Conservation (phyloP, 2,797 vertebrate species). For the Yasuhikotakia modesta region DNA sequence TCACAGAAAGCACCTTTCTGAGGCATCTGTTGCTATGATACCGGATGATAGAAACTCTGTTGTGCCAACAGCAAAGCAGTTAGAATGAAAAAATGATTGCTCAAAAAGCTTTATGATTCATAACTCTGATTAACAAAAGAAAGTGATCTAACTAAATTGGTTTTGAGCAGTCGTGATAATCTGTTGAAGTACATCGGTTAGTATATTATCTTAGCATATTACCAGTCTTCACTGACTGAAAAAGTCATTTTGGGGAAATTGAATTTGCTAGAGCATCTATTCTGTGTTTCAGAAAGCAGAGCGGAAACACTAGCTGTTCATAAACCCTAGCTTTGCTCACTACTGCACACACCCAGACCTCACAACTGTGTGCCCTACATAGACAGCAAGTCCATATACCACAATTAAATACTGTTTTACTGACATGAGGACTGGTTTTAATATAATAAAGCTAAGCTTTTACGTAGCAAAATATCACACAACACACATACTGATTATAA, state of each 20-base stretch:
- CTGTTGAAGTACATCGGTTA: conserved; percentile 49
- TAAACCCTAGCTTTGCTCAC: background rate
- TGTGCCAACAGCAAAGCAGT: conserved; percentile 50
- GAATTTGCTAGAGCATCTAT: conserved; percentile 45
- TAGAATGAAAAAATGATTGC: conserved; percentile 53
- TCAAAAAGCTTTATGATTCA: conserved; percentile 52
- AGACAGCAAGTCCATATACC: too few relatives aligned
- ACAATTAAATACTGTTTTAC: too few relatives aligned
- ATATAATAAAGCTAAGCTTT: too few relatives aligned
- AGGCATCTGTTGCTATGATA: conserved; percentile 53
- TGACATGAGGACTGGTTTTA: too few relatives aligned
- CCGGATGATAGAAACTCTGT: conserved; percentile 49
- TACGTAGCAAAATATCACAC: too few relatives aligned
- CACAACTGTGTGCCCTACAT: background rate
- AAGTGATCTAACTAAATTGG: conserved; percentile 58
- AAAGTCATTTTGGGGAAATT: conserved; percentile 55
- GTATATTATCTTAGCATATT: conserved; percentile 37
- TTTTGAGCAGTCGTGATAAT: conserved; percentile 56
- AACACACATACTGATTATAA: too few relatives aligned
- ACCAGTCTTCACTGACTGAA: conserved; percentile 47
- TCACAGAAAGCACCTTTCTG: conserved; percentile 43
- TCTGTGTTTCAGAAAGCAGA: conserved; percentile 42
- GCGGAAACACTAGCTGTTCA: conserved; percentile 9
- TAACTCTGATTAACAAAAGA: conserved; percentile 59
- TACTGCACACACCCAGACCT: background rate